phyloP scores from a whole-genome alignment of 2,797 vertebrate species.

The Martes flavigula region DNA sequence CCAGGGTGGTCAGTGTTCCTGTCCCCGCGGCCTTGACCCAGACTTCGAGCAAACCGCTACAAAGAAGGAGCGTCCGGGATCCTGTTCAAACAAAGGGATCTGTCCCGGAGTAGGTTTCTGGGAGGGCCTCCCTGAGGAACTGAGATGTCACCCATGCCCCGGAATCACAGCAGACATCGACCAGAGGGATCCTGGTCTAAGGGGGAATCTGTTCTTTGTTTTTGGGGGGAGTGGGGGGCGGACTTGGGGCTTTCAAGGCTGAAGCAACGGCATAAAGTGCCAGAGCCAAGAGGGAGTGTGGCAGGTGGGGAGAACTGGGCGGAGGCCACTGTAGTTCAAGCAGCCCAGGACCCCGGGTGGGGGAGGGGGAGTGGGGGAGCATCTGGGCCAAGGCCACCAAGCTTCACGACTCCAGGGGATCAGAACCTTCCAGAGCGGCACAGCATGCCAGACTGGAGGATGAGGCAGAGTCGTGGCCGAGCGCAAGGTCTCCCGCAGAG shows the following conservation, averaged over 20 bases:
- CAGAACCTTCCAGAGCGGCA: not conserved
- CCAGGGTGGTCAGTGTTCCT: too few species aligned
- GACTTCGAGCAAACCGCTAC: not conserved
- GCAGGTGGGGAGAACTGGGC: accelerated
- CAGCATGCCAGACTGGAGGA: accelerated
- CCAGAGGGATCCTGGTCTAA: not conserved
- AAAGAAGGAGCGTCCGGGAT: not conserved
- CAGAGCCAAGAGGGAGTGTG: accelerated
- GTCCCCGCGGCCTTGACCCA: accelerated
- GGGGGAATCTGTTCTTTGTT: not conserved
- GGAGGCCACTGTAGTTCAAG: not conserved
- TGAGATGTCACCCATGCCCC: not conserved
- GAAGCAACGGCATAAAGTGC: not conserved
- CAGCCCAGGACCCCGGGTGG: accelerated
- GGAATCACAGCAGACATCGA: not conserved
- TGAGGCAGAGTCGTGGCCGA: not conserved
- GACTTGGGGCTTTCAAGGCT: not conserved
- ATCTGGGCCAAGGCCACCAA: not conserved
- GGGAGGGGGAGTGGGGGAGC: not conserved
- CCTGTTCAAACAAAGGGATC: not conserved
- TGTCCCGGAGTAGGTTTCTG: not conserved
- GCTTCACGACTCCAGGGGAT: not conserved
- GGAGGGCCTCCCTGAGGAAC: not conserved
- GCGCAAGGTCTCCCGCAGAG: not conserved
- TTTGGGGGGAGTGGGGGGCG: accelerated